Evolutionary conservation across 2,113 vertebrate genomes (phyloP).

Genomic region (Ammodytes dubius): DNA sequence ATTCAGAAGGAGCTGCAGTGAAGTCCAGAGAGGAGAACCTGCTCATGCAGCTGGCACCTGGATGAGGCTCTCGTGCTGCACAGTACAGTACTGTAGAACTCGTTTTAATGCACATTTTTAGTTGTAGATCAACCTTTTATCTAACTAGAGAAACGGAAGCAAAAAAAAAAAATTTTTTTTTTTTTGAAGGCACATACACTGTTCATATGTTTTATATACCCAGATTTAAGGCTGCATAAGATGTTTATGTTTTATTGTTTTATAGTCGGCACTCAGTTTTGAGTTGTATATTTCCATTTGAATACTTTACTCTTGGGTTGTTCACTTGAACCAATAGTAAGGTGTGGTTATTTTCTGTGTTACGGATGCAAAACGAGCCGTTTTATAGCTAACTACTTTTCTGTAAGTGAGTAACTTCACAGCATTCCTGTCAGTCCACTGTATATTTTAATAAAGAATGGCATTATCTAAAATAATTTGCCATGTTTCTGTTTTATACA

Average conservation of each 20-base stretch:
- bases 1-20: conserved; percentile 78
- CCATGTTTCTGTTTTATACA: not conserved
- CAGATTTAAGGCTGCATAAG: conserved; percentile 35
- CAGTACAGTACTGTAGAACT: conserved; percentile 46
- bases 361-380: not conserved
- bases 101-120: conserved; percentile 46
- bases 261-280: conserved; percentile 22
- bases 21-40: conserved; percentile 37
- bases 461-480: not conserved
- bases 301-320: conserved; percentile 11
- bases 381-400: conserved; percentile 32
- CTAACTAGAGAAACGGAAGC: conserved; percentile 24
- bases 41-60: conserved; percentile 4
- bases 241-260: conserved; percentile 34
- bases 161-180: not conserved
- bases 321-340: conserved; percentile 9
- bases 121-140: conserved; percentile 19
- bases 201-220: conserved; percentile 43
- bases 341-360: conserved; percentile 3
- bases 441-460: conserved; percentile 62
- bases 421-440: conserved; percentile 33
- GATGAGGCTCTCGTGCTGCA: conserved; percentile 24
- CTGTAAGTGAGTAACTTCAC: conserved; percentile 10
- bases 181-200: conserved; percentile 27
- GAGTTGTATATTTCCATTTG: conserved; percentile 27